Base-by-base conservation (phyloP, 2,113 vertebrate genomes). In the Abramis brama region DNA sequence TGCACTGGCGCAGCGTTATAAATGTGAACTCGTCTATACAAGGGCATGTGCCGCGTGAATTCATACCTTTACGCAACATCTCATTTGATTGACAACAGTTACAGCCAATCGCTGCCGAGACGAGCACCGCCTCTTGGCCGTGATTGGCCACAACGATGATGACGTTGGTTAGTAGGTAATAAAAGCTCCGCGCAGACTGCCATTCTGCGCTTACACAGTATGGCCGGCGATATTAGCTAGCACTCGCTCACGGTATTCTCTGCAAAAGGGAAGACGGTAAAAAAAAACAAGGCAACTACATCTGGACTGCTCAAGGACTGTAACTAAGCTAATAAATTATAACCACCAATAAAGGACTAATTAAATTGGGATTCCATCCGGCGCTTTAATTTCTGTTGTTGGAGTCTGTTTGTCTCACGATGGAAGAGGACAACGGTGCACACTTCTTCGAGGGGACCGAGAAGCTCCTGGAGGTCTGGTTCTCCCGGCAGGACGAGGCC, bases 151-250 rank as follows among this genome's bases (percentile, higher is more conserved):
- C 64, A 10, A 0, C 0, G 1, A 2, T 0, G 0, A 0, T 91
- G 91, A 92, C 92, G 93, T 87, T 6, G 0, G 0, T 0, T 12
- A 43, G 3, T 39, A 0, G 0, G 0, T 0, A 92, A 98, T 97
- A 97, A 97, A 97, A 74, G 0, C 12, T 11, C 82, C 23, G 87
- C 89, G 90, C 93, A 88, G 80, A 86, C n/a, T 7, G 52, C 75
- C 0, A 1, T 0, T 59, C 79, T 71, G 91, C 79, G 97, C 96
- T 98, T 97, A 94, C 97, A 98, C 98, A 99, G 98, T 99, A 99
- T 99, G 97, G 98, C 98, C 97, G 97, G 97, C 97, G 98, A 99
- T 92, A 99, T 98, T 99, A 99, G 98, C 97, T 99, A 99, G 97
- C 98, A 96, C 94, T 98, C 96, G 97, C 97, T 96, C 92, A 95